phyloP scores from a whole-genome alignment of 2,888 invertebrate genomes.

The Tenthredo scrophulariae region DNA sequence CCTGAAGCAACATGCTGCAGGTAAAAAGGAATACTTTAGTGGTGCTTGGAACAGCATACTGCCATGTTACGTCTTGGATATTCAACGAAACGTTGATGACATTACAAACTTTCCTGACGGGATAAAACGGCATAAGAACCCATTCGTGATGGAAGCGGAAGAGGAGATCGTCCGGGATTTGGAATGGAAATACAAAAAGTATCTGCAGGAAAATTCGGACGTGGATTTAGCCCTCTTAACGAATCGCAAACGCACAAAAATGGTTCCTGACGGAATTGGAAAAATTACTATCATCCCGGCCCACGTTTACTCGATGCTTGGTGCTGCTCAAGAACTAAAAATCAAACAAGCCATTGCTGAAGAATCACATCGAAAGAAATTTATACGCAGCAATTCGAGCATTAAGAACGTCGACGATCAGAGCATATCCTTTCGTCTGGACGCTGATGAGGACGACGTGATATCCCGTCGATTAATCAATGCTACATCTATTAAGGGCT shows the following conservation, averaged over 20 bases:
- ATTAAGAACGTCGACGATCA: constrained; percentile 55
- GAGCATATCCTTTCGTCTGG: constrained; percentile 58
- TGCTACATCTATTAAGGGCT: constrained; percentile 24
- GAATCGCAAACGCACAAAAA: constrained; percentile 56
- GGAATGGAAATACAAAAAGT: constrained; percentile 59
- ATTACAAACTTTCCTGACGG: constrained; percentile 15
- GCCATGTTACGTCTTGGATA: constrained; percentile 65
- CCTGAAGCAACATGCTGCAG: constrained; percentile 17
- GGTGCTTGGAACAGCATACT: constrained; percentile 65
- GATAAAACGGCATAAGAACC: constrained; percentile 58
- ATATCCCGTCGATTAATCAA: constrained; percentile 29
- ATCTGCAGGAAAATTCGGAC: constrained; percentile 60
- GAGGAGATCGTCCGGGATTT: constrained; percentile 60
- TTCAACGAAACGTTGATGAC: constrained; percentile 49
- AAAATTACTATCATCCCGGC: constrained; percentile 58
- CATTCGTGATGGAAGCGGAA: constrained; percentile 56
- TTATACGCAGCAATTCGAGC: constrained; percentile 28
- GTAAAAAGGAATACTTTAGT: constrained; percentile 56
- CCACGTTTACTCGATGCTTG: constrained; percentile 63
- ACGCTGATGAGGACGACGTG: constrained; percentile 55
- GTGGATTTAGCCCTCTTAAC: constrained; percentile 54
- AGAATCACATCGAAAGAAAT: constrained; percentile 48
- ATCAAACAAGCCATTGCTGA: constrained; percentile 62
- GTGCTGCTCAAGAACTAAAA: constrained; percentile 63
- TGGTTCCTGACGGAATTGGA: constrained; percentile 56